Percentiles rank a stretch among this genome's conserved stretches.
Conservation (phyloP, 1,140 invertebrate genomes). For the Zaprionus inermis region DNA sequence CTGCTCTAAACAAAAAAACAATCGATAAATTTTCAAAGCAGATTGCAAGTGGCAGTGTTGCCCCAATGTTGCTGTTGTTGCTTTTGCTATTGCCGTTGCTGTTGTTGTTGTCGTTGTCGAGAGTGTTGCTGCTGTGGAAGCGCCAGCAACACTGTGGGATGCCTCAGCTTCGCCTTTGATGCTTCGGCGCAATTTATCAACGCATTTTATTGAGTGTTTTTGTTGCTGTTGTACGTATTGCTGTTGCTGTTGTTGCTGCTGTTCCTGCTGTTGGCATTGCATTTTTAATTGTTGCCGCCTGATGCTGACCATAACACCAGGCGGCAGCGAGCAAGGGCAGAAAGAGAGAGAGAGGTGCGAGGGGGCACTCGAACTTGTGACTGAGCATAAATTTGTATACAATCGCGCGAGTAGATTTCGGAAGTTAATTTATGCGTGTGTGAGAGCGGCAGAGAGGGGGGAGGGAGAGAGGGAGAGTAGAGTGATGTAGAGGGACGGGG, state of each 20-base stretch:
- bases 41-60: slow-evolving; percentile 71
- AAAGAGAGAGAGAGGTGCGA: background rate
- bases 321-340: background rate
- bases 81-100: slow-evolving; percentile 9
- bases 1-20: slow-evolving; percentile 73
- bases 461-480: background rate
- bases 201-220: slow-evolving; percentile 81
- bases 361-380: slow-evolving; percentile 49
- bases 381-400: slow-evolving; percentile 63
- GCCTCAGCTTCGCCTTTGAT: slow-evolving; percentile 74
- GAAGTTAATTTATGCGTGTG: slow-evolving; percentile 74
- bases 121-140: slow-evolving; percentile 24
- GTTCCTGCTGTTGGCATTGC: slow-evolving; percentile 38
- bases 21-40: slow-evolving; percentile 78
- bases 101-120: slow-evolving; percentile 3
- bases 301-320: slow-evolving; percentile 77
- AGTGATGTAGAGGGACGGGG: too few relatives aligned
- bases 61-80: slow-evolving; percentile 8
- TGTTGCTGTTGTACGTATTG: slow-evolving; percentile 68
- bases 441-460: background rate
- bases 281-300: slow-evolving; percentile 78
- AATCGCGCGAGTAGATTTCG: slow-evolving; percentile 50
- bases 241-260: slow-evolving; percentile 28
- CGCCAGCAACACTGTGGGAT: slow-evolving; percentile 75
- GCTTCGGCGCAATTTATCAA: slow-evolving; percentile 77